Base-by-base conservation (phyloP, 2,797 vertebrate genomes). In the Peromyscus aztecus region DNA sequence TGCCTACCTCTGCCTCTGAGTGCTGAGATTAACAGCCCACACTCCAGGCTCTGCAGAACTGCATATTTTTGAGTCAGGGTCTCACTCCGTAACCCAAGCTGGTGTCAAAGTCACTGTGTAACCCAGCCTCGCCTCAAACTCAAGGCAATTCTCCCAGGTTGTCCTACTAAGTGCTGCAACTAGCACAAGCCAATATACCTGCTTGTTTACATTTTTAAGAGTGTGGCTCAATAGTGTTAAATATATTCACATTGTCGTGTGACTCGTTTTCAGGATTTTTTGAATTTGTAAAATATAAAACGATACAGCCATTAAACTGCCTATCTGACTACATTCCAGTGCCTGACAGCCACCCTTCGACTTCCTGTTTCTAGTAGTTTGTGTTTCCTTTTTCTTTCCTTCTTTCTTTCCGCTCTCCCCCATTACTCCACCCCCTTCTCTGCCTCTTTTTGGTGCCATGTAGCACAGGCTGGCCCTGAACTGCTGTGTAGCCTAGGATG, bases 241-340 rank as follows among this genome's bases (percentile, higher is more conserved):
- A 31, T 92, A 59, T 88, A 69, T 49, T 85, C 14, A 63, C 37
- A 29, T n/a, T 93, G 29, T 71, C 89, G 13, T 96, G 10, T 23
- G 73, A 61, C 37, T 65, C 46, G 59, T 84, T 71, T 92, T 88
- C n/a, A 88, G 63, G 73, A 77, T 34, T 67, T 61, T 37, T 87
- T 94, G 59, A 85, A 57, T 80, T 90, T 82, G 21, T 40, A 87
- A 90, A 61, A 96, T 73, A 11, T 77, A 73, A 97, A 94, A 86
- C 29, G 52, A 52, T 78, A 46, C 27, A 55, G 8, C 7, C 17
- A 63, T 91, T 80, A 95, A 80, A 49, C 23, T 87, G 14, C 43
- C 40, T 78, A 11, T 63, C 46, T 76, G 6, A 34, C 43, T 52
- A 27, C 34, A 63, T n/a, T 27, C 16, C 31, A 81, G 29, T 8